These are phyloP conservation scores for Hylia prasina DNA, from an alignment of 2,113 vertebrate genomes.

Conservation along the genomic window DNA sequence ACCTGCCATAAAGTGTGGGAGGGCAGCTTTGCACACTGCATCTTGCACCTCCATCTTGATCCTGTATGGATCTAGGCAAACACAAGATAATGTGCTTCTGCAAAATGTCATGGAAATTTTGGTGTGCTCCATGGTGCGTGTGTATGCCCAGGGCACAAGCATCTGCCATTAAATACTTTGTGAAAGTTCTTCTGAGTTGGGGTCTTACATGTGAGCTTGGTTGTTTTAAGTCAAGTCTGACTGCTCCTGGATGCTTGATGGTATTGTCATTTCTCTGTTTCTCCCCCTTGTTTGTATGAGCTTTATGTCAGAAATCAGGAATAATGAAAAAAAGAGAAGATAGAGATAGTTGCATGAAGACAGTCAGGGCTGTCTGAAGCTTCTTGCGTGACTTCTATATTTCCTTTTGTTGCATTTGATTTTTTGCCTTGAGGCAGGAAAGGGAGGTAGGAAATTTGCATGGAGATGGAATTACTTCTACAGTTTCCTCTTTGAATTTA, in stretches of 20 bases:
- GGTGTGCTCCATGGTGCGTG: background rate
- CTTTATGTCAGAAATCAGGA: background rate
- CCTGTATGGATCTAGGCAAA: background rate
- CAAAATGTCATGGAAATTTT: background rate
- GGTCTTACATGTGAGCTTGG: background rate
- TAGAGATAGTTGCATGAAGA: background rate
- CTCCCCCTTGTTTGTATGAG: background rate
- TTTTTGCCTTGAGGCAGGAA: background rate
- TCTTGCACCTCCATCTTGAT: background rate
- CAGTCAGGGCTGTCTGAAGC: background rate
- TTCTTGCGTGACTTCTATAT: background rate
- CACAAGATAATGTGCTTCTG: background rate
- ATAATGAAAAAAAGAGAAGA: background rate
- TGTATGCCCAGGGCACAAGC: accelerated
- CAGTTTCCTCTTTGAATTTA: conserved; percentile 32
- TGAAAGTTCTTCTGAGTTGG: background rate
- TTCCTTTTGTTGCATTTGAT: background rate
- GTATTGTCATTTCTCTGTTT: background rate
- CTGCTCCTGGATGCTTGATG: background rate
- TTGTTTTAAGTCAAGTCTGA: background rate
- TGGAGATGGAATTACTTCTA: conserved; percentile 39
- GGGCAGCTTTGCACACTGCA: background rate
- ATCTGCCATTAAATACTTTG: background rate
- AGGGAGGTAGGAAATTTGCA: conserved; percentile 2
- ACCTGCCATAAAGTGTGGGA: background rate